Base-by-base conservation (phyloP, 2,797 vertebrate genomes). In the Rhinoraja longicauda region DNA sequence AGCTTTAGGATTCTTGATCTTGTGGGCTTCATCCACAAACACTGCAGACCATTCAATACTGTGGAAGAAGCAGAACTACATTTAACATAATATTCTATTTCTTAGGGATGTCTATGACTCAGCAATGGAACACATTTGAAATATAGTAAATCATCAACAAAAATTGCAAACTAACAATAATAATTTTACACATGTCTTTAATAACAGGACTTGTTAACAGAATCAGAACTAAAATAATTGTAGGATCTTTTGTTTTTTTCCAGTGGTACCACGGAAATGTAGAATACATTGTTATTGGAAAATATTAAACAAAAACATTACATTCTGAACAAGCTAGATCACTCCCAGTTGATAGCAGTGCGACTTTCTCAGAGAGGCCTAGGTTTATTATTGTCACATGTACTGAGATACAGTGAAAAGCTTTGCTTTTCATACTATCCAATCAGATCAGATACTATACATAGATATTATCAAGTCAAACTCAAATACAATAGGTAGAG, bases 1-100 rank as follows among this genome's bases (percentile, higher is more conserved):
- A 86, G 98, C 97, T 93, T 97, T 99, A 93, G 97, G 98, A 95
- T 99, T 99, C 96, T 99, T 99, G 94, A 99, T 97, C 96, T 98
- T 98, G 67, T 99, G 99, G 64, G 96, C 98, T 96, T 99, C 99
- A 79, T 99, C 99, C 82, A 98, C 98, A 95, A 99, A 96, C 91
- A 99, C 95, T 94, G 98, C 98, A 93, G 97, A 97, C 99, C 99
- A 99, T 67, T 97, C 95, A 93, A 98, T 94, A 93, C 99, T 99
- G 95, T 1, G 93, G 90, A 94, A 94, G 2, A 93, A 92, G 57
- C 39, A 26, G 39, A 92, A 92, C 13, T 24, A 73, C 26, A n/a
- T 39, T 24, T 91, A 88, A 88, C 39, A 91, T 36, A 53, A 91
- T 91, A 91, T 45, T 91, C 67, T 5, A 91, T 73, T 73, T 36